Percentiles rank a stretch among this genome's conserved stretches.
Conservation (phyloP, 2,113 vertebrate genomes). For the Oncorhynchus gorbuscha region DNA sequence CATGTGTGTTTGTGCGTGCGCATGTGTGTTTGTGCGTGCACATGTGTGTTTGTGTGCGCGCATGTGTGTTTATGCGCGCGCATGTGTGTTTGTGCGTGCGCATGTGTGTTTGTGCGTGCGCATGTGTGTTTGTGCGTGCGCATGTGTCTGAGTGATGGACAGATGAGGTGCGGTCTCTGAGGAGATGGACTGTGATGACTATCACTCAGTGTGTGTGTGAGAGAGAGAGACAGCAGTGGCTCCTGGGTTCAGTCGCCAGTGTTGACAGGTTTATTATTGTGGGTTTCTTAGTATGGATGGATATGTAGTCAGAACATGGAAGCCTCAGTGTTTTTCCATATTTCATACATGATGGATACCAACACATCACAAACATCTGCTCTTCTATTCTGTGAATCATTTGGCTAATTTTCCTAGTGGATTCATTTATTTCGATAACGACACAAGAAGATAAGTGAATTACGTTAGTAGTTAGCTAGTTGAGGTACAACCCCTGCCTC, state of each 20-base stretch:
- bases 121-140: background rate
- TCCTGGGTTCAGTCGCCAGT: constrained; percentile 62
- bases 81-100: constrained; percentile 3
- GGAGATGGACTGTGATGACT: constrained; percentile 51
- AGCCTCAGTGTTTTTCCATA: constrained; percentile 35
- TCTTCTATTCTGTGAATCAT: constrained; percentile 26
- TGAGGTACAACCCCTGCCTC: background rate
- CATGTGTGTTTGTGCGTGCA: constrained; percentile 1
- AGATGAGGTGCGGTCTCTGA: constrained; percentile 55
- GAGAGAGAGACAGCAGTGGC: constrained; percentile 42
- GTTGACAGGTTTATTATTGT: constrained; percentile 71
- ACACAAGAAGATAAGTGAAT: no score
- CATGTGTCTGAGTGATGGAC: constrained; percentile 47
- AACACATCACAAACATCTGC: constrained; percentile 16
- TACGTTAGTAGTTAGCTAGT: background rate
- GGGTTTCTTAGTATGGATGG: constrained; percentile 34
- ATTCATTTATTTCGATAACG: constrained; percentile 12
- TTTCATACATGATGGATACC: constrained; percentile 47
- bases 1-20: background rate
- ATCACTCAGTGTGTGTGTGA: constrained; percentile 41
- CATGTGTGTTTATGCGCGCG: background rate
- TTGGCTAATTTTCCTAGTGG: constrained; percentile 15
- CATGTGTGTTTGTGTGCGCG: background rate
- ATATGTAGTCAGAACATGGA: constrained; percentile 45
- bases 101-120: constrained; percentile 6